Conservation (phyloP, 2,888 invertebrate species). For the Pyrrhia umbra region DNA sequence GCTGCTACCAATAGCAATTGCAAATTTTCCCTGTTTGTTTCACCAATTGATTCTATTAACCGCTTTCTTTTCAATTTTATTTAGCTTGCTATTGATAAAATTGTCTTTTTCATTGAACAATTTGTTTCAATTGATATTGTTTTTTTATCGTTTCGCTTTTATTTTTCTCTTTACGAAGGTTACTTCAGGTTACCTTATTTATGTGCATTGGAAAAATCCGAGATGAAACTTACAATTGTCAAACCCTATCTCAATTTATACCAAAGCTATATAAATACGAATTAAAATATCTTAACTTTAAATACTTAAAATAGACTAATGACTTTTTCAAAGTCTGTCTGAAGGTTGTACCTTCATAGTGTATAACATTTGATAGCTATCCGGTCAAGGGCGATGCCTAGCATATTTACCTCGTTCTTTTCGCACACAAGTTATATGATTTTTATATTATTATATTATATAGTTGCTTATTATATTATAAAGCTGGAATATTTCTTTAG, state of each 20-base stretch:
- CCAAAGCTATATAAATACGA: too few relatives aligned
- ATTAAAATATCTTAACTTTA: too few relatives aligned
- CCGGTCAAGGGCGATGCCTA: constrained; percentile 70
- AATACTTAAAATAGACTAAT: constrained; percentile 31
- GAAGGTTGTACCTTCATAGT: constrained; percentile 68
- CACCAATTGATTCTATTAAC: constrained; percentile 61
- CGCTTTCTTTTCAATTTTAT: constrained; percentile 63
- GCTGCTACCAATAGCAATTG: constrained; percentile 62
- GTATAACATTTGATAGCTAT: constrained; percentile 64
- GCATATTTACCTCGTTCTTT: constrained; percentile 65
- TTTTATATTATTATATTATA: neutral
- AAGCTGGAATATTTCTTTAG: too few relatives aligned
- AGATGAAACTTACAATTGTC: neutral
- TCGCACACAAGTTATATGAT: constrained; percentile 66
- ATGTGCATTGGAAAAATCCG: neutral
- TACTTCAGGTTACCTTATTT: neutral
- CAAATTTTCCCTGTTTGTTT: constrained; percentile 64
- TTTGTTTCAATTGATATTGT: neutral
- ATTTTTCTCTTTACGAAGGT: neutral
- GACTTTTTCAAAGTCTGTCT: constrained; percentile 46
- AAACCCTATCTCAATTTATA: too few relatives aligned
- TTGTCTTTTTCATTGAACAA: constrained; percentile 31
- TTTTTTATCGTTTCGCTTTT: neutral
- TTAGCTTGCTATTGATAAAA: constrained; percentile 29
- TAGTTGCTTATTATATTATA: constrained; percentile 7